A percentile compares a stretch with the other conserved stretches of the same genome.
Conservation (phyloP, 2,797 vertebrate genomes). For the Sebastes matsubarae region DNA sequence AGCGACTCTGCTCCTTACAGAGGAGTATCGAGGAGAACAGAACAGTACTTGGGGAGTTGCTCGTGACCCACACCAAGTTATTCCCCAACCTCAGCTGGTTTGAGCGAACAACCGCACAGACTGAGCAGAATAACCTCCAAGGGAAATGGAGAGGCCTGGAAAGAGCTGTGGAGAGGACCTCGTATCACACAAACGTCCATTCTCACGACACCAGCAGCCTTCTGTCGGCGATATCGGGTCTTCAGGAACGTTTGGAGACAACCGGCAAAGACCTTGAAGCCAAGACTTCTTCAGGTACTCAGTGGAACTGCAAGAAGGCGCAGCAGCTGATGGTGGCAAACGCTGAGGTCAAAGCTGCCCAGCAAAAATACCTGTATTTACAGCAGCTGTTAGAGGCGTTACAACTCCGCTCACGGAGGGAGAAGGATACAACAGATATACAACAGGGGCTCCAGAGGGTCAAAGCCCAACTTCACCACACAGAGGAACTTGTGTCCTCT, state of each 20-base stretch:
- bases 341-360: slow-evolving; percentile 83
- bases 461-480: slow-evolving; percentile 75
- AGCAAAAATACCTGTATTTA: slow-evolving; percentile 77
- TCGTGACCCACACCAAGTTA: slow-evolving; percentile 74
- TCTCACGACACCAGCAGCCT: slow-evolving; percentile 67
- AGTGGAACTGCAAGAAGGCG: slow-evolving; percentile 65
- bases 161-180: slow-evolving; percentile 75
- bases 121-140: slow-evolving; percentile 81
- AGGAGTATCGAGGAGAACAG: slow-evolving; percentile 81
- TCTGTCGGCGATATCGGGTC: slow-evolving; percentile 46
- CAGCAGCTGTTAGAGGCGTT: slow-evolving; percentile 79
- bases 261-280: slow-evolving; percentile 52
- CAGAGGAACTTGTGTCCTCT: slow-evolving; percentile 66
- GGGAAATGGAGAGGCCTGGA: slow-evolving; percentile 82
- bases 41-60: slow-evolving; percentile 80
- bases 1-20: slow-evolving; percentile 80
- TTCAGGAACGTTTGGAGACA: slow-evolving; percentile 77
- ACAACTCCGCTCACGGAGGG: slow-evolving; percentile 80
- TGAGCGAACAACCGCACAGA: slow-evolving; percentile 78
- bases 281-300: slow-evolving; percentile 16
- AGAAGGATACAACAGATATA: slow-evolving; percentile 80
- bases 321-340: slow-evolving; percentile 73
- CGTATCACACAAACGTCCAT: slow-evolving; percentile 74
- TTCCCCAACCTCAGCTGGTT: slow-evolving; percentile 74
- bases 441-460: slow-evolving; percentile 79